These are phyloP conservation scores for Piliocolobus tephrosceles DNA, from an alignment of 2,113 vertebrate species.

Conservation along the genomic window DNA sequence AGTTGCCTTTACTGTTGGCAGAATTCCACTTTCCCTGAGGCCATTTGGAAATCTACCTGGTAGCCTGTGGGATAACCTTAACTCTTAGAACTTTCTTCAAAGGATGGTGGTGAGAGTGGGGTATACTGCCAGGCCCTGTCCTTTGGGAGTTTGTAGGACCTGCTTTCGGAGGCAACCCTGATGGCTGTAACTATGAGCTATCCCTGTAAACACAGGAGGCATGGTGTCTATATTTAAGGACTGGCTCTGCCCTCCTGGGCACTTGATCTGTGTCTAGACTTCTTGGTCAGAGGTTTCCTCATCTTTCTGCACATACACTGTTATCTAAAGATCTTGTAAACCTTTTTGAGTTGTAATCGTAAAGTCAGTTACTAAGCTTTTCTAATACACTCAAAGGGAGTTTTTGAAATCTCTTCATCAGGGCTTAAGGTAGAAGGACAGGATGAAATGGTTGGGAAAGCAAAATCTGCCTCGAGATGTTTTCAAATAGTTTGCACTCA, in stretches of 20 bases:
- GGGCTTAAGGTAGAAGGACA: neutral
- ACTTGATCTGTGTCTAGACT: neutral
- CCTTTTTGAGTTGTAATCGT: neutral
- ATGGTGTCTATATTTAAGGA: neutral
- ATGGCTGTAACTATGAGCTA: neutral
- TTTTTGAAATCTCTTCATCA: neutral
- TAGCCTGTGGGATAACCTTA: neutral
- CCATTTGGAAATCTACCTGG: neutral
- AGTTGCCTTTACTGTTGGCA: neutral
- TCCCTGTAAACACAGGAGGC: neutral
- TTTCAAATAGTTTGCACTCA: neutral
- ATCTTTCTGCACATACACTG: neutral
- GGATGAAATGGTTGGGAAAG: neutral
- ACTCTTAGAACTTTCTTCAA: slow-evolving; percentile 27
- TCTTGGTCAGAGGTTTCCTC: neutral
- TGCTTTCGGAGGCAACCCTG: neutral
- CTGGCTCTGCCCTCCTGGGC: neutral
- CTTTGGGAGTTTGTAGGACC: neutral
- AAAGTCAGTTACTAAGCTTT: slow-evolving; percentile 29
- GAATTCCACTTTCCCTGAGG: neutral
- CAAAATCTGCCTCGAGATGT: neutral
- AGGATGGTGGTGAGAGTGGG: neutral
- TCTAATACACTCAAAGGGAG: neutral
- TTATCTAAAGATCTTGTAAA: neutral
- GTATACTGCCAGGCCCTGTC: neutral